Evolutionary conservation across 2,797 vertebrate genomes (phyloP), one percentile per base, ranked within the genome.

Genomic region (Loriculus beryllinus): DNA sequence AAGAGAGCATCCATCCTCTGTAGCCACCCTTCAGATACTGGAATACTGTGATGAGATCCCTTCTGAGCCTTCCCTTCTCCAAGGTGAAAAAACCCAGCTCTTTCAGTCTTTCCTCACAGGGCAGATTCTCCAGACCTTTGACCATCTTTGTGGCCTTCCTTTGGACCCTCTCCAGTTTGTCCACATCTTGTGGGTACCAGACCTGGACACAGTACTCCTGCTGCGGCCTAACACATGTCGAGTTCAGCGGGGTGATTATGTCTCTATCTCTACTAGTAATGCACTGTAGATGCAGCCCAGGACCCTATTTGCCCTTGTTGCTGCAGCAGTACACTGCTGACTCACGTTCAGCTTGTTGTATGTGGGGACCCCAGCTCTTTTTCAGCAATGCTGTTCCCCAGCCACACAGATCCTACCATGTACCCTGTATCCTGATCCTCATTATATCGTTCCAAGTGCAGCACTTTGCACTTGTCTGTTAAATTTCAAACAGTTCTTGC

Each of bases 21-120:
- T 23, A 56, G 19, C 21, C 0, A 0, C 16, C 3, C 10, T 42
- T 48, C 9, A 43, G 18, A 22, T 31, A 22, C 28, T 48, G 15
- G 20, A 64, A 90, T 60, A 60, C 20, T 29, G 22, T 14, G 9
- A 45, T 56, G 16, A 60, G 12, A 20, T 59, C 11, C 6, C 15
- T 29, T 16, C 16, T 5, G 12, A 15, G 25, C 12, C 40, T 78
- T 68, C n/a, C 29, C 19, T n/a, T 49, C 39, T 35, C 35, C 35
- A 40, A 14, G 7, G 3, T 82, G 29, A 87, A 80, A 92, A 71
- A 25, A 57, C 6, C 2, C 19, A 76, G 54, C 5, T 68, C 35
- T 14, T 68, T 57, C 39, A 52, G 8, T 43, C 70, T 68, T 72
- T 57, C 28, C 21, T 39, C n/a, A 43, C 5, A 64, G 9, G 29